phyloP scores from a whole-genome alignment of 2,888 invertebrate species.

The Flabesymbios commensalis region DNA sequence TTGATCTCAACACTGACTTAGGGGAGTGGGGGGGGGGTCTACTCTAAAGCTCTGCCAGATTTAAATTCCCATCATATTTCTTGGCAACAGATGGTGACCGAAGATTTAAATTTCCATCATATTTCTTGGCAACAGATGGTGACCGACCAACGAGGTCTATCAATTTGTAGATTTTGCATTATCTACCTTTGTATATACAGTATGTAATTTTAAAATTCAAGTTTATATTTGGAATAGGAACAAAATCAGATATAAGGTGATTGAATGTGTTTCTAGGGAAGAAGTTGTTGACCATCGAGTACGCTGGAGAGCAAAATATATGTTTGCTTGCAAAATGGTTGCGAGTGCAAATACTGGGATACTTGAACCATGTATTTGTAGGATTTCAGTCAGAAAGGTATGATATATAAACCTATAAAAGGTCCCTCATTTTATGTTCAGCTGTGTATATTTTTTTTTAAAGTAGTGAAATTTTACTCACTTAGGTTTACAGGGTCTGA shows the following conservation, averaged over 20 bases:
- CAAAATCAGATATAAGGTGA: background rate
- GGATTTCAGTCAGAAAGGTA: constrained; percentile 94
- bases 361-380: constrained; percentile 87
- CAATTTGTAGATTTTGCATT: background rate
- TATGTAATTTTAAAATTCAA: background rate
- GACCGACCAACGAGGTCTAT: no score
- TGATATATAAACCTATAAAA: constrained; percentile 26
- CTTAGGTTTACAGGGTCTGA: background rate
- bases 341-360: constrained; percentile 94
- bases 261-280: constrained; percentile 70
- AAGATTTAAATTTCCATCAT: no score
- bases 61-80: no score
- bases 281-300: constrained; percentile 93
- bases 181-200: background rate
- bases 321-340: constrained; percentile 94
- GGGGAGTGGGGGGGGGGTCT: no score
- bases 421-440: background rate
- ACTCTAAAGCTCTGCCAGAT: no score
- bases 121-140: no score
- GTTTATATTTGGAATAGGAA: background rate
- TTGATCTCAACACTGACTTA: no score
- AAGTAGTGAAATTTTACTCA: background rate
- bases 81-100: no score
- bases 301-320: constrained; percentile 87
- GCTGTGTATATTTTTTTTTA: background rate